Percentiles rank a stretch among this genome's conserved stretches.
phyloP scores from a whole-genome alignment of 2,797 vertebrate species.

The Melanitta fusca region DNA sequence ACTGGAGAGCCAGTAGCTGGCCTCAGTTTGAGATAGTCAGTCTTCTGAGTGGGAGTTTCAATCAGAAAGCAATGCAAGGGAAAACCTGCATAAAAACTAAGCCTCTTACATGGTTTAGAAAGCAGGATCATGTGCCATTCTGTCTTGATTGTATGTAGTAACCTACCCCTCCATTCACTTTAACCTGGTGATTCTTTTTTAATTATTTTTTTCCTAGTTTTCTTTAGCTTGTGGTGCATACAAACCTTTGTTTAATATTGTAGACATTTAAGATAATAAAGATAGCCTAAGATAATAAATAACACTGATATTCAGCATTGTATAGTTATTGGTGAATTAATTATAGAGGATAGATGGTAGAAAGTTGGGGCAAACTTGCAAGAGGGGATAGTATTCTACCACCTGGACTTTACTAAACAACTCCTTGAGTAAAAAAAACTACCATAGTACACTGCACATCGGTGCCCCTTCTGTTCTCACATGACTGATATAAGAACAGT shows the following conservation, averaged over 20 bases:
- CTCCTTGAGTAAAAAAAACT: background rate
- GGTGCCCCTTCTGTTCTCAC: background rate
- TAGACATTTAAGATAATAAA: background rate
- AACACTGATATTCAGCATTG: background rate
- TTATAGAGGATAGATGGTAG: background rate
- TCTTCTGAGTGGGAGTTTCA: background rate
- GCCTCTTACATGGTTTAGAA: background rate
- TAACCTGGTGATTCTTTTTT: background rate
- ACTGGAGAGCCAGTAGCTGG: background rate
- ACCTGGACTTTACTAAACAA: background rate
- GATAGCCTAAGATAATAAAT: background rate
- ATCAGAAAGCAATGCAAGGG: background rate
- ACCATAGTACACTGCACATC: background rate
- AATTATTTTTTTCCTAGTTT: background rate
- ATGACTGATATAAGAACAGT: background rate
- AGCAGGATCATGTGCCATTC: background rate
- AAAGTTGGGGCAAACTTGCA: background rate
- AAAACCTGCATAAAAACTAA: background rate
- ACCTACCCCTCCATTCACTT: background rate
- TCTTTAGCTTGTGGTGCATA: background rate
- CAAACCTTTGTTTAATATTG: background rate
- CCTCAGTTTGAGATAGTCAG: background rate
- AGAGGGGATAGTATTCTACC: background rate
- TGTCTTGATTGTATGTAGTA: background rate
- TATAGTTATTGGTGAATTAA: background rate